Conservation (phyloP, 2,797 vertebrate species). For the Rhinatrema bivittatum region DNA sequence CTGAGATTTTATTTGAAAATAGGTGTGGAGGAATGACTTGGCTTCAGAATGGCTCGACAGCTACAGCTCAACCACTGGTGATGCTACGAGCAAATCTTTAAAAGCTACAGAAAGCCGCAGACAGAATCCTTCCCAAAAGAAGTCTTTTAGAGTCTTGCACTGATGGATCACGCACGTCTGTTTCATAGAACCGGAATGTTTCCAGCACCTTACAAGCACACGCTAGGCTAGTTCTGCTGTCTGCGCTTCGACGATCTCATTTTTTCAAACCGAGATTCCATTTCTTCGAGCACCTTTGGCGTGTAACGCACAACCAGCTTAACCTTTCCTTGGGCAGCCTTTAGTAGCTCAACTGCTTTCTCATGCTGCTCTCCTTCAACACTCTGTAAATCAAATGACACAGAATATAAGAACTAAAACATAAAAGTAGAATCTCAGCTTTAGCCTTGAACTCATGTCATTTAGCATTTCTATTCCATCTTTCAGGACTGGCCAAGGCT, state of each 20-base stretch:
- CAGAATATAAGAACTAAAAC: constrained; percentile 3
- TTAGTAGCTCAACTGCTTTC: constrained; percentile 93
- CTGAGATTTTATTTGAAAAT: constrained; percentile 40
- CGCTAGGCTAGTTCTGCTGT: constrained; percentile 79
- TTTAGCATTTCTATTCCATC: too few relatives aligned
- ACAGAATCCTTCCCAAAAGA: too few relatives aligned
- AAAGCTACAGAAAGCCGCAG: constrained; percentile 7
- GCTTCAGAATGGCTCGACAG: too few relatives aligned
- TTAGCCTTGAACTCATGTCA: too few relatives aligned
- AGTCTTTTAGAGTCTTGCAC: constrained; percentile 18
- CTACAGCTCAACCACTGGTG: too few relatives aligned
- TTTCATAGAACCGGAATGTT: constrained; percentile 34
- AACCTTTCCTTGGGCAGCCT: constrained; percentile 93
- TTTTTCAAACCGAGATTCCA: constrained; percentile 98
- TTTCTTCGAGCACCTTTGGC: constrained; percentile 93
- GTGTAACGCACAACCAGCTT: constrained; percentile 97
- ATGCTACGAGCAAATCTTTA: too few relatives aligned
- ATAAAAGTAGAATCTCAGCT: too few relatives aligned
- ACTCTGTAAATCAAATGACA: constrained; percentile 56
- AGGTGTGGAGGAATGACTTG: constrained; percentile 31
- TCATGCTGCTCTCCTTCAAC: constrained; percentile 97
- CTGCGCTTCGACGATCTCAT: constrained; percentile 96
- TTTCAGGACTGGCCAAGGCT: too few relatives aligned
- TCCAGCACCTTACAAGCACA: constrained; percentile 1
- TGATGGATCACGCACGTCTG: constrained; percentile 34